Conservation (phyloP, 2,113 vertebrate genomes). For the Dasypus novemcinctus region DNA sequence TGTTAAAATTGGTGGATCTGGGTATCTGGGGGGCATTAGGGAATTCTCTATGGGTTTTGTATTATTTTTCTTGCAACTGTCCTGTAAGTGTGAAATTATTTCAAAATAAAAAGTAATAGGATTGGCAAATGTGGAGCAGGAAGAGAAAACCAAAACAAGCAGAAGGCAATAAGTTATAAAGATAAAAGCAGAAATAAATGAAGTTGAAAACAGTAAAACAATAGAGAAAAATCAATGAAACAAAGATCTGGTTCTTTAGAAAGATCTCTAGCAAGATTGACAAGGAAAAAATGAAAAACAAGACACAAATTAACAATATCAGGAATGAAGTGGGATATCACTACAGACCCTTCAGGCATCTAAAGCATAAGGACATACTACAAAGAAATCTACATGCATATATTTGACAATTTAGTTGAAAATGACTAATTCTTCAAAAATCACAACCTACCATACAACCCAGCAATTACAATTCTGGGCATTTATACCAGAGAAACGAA, state of each 20-base stretch:
- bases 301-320: neutral
- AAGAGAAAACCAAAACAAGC: neutral
- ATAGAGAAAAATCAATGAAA: neutral
- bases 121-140: no score
- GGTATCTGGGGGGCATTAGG: no score
- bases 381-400: neutral
- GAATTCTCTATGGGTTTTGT: no score
- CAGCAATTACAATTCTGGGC: neutral
- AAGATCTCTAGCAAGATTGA: neutral
- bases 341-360: neutral
- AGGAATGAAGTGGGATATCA: neutral
- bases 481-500: neutral
- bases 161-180: neutral
- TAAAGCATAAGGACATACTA: neutral
- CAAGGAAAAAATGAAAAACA: neutral
- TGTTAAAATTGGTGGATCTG: no score
- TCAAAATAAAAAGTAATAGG: no score
- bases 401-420: neutral
- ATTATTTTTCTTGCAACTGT: no score
- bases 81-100: no score
- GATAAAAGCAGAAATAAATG: neutral
- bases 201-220: neutral
- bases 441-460: neutral
- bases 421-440: neutral
- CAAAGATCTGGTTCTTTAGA: neutral